Percentiles rank a stretch among this genome's conserved stretches.
phyloP scores from a whole-genome alignment of 2,113 vertebrate genomes.

The Pantherophis guttatus region DNA sequence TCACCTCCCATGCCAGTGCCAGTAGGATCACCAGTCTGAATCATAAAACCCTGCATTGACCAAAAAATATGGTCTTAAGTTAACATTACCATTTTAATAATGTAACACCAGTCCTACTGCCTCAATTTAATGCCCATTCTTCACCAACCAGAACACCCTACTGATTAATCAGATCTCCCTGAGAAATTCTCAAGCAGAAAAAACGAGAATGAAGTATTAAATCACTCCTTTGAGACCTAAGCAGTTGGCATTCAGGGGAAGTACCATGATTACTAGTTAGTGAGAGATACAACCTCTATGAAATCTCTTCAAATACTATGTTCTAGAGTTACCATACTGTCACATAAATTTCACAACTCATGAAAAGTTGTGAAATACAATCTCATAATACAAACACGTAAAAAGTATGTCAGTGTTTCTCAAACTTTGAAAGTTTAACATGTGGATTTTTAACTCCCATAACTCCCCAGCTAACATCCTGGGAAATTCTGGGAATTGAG shows the following conservation, averaged over 20 bases:
- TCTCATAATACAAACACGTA: not conserved
- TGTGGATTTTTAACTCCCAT: not conserved
- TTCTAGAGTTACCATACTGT: not conserved
- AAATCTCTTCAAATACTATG: not conserved
- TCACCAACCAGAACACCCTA: not conserved
- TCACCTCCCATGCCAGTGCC: conserved; percentile 98
- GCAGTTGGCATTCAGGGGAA: not conserved
- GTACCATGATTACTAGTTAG: not conserved
- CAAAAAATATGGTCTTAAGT: not conserved
- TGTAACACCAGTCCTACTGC: not conserved
- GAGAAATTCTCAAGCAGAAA: not conserved
- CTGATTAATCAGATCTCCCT: not conserved
- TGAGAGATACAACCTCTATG: not conserved
- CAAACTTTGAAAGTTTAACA: not conserved
- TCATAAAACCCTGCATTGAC: conserved; percentile 90
- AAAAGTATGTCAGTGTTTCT: not conserved
- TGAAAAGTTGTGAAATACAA: not conserved
- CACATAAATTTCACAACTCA: not conserved
- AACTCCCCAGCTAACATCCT: not conserved
- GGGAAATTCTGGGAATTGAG: not conserved
- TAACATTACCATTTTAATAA: not conserved
- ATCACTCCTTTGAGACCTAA: not conserved
- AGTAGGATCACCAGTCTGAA: conserved; percentile 97
- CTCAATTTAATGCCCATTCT: not conserved
- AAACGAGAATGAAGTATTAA: not conserved